Evolutionary conservation across 2,113 vertebrate genomes (phyloP).

Genomic region (Trematomus loennbergii): DNA sequence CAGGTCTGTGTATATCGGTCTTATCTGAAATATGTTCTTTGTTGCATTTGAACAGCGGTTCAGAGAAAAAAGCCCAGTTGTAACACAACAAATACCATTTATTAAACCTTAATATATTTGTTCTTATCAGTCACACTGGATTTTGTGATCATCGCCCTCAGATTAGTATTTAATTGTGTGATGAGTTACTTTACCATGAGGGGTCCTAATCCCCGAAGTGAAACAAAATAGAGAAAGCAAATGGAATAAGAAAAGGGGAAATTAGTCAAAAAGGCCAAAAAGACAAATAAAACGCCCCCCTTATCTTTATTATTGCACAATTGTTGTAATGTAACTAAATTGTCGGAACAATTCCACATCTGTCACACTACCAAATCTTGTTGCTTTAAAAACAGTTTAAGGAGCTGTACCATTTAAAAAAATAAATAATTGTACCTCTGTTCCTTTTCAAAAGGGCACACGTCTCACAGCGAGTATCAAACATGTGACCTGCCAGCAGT

Average conservation of each 20-base stretch:
- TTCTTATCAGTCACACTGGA: background rate
- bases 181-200: constrained; percentile 40
- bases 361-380: background rate
- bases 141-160: background rate
- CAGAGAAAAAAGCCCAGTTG: background rate
- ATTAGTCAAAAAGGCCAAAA: too few relatives aligned
- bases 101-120: background rate
- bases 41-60: background rate
- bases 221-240: too few relatives aligned
- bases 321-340: constrained; percentile 7
- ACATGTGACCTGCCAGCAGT: constrained; percentile 32
- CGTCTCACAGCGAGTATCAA: constrained; percentile 9
- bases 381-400: background rate
- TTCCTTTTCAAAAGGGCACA: constrained; percentile 34
- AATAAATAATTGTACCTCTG: background rate
- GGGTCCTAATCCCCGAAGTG: constrained; percentile 17
- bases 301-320: background rate
- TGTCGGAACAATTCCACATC: constrained; percentile 13
- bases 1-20: background rate
- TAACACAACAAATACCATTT: background rate
- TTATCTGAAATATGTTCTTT: background rate
- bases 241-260: background rate
- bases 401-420: background rate
- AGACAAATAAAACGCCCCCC: background rate
- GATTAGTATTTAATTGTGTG: background rate